phyloP scores from a whole-genome alignment of 2,888 invertebrate genomes.

The Calameuta filiformis region DNA sequence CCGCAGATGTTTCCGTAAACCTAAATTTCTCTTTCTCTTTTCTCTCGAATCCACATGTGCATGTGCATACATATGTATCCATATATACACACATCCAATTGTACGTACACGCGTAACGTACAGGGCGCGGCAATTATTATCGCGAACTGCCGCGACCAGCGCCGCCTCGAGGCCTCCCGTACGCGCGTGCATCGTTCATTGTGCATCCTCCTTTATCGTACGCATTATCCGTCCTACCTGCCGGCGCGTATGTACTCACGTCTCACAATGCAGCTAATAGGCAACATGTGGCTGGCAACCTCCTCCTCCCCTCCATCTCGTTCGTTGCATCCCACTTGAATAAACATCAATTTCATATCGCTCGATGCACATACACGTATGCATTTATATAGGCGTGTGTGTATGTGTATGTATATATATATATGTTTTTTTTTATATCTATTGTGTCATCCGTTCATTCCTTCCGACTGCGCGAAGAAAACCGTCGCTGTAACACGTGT shows the following conservation, averaged over 20 bases:
- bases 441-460: not conserved
- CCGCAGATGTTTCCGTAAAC: slow-evolving; percentile 4
- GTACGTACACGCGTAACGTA: not conserved
- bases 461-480: not conserved
- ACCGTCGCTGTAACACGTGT: not conserved
- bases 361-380: slow-evolving; percentile 23
- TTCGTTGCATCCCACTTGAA: slow-evolving; percentile 36
- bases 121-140: too few relatives aligned
- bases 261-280: slow-evolving; percentile 3
- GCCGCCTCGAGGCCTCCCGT: too few relatives aligned
- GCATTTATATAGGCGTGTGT: too few relatives aligned
- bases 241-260: not conserved
- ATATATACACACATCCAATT: too few relatives aligned
- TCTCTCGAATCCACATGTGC: too few relatives aligned
- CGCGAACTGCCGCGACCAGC: too few relatives aligned
- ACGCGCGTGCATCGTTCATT: too few relatives aligned
- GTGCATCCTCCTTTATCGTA: too few relatives aligned
- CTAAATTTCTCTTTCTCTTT: not conserved
- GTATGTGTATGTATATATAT: too few relatives aligned
- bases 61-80: too few relatives aligned
- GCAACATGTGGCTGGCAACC: not conserved
- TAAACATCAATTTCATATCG: slow-evolving; percentile 47
- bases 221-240: too few relatives aligned
- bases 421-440: too few relatives aligned
- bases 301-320: not conserved